Conservation (phyloP, 1,140 invertebrate genomes). For the Cyphomyrmex costatus region DNA sequence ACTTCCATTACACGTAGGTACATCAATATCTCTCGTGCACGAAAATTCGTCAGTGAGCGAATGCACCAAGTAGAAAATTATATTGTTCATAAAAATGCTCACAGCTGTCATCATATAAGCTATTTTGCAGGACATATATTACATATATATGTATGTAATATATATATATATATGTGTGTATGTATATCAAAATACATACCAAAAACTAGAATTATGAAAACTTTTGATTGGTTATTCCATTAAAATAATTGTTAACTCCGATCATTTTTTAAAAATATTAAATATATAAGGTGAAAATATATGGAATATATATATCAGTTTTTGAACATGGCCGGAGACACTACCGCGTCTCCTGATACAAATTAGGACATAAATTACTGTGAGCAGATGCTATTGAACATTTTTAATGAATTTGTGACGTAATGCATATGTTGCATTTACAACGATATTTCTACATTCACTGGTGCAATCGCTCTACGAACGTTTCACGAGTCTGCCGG, state of each 20-base stretch:
- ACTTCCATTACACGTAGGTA: slow-evolving; percentile 44
- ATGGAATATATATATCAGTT: neutral
- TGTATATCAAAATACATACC: no score
- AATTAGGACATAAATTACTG: neutral
- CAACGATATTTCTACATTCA: neutral
- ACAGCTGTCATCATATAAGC: neutral
- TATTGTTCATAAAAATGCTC: neutral
- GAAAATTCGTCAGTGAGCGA: slow-evolving; percentile 50
- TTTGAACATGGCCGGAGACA: no score
- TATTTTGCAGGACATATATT: neutral
- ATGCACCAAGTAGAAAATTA: slow-evolving; percentile 10
- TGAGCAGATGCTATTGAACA: neutral
- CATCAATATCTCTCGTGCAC: slow-evolving; percentile 46
- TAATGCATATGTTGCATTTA: neutral
- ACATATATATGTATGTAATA: no score
- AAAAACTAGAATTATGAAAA: neutral
- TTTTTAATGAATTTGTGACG: slow-evolving; percentile 5
- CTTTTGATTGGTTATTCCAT: neutral
- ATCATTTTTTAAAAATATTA: slow-evolving; percentile 11
- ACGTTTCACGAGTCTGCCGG: slow-evolving; percentile 55
- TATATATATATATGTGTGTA: no score
- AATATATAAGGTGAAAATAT: neutral
- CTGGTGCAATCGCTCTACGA: slow-evolving; percentile 44
- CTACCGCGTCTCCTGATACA: no score
- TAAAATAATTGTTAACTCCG: neutral